A percentile compares a stretch with the other conserved stretches of the same genome.
phyloP scores from a whole-genome alignment of 2,797 vertebrate species.

The Poeciliopsis infans region DNA sequence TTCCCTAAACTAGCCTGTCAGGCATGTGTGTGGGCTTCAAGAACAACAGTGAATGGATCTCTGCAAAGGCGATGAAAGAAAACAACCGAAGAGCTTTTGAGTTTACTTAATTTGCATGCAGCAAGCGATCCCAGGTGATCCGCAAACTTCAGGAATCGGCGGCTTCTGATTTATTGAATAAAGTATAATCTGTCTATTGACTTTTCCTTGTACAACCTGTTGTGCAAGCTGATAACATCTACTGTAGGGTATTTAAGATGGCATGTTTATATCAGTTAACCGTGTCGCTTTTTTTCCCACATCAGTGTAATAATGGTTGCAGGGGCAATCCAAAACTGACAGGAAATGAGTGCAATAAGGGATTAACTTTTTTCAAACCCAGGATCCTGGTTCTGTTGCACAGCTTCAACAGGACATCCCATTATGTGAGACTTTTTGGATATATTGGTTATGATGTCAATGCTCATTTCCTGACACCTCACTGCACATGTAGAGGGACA shows the following conservation, averaged over 20 bases:
- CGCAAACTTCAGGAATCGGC: background rate
- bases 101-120: conserved; percentile 25
- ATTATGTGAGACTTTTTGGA: conserved; percentile 21
- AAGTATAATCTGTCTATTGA: background rate
- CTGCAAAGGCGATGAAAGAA: background rate
- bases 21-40: conserved; percentile 22
- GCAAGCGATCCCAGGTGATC: background rate
- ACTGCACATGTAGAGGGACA: conserved; percentile 7
- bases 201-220: background rate
- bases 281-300: background rate
- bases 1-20: conserved; percentile 33
- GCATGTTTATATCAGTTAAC: background rate
- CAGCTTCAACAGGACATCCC: conserved; percentile 20
- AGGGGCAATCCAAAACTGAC: background rate
- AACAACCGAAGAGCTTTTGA: background rate
- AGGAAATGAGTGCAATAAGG: conserved; percentile 9
- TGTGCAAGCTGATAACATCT: conserved; percentile 11
- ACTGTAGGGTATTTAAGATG: background rate
- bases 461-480: background rate
- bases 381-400: conserved; percentile 39
- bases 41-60: conserved; percentile 9
- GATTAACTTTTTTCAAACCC: conserved; percentile 14
- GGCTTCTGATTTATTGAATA: background rate
- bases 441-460: conserved; percentile 1
- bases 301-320: background rate